Evolutionary conservation across 2,888 invertebrate species (phyloP), one percentile per base, ranked within the genome.

Genomic region (Noctuana brunneofusca): DNA sequence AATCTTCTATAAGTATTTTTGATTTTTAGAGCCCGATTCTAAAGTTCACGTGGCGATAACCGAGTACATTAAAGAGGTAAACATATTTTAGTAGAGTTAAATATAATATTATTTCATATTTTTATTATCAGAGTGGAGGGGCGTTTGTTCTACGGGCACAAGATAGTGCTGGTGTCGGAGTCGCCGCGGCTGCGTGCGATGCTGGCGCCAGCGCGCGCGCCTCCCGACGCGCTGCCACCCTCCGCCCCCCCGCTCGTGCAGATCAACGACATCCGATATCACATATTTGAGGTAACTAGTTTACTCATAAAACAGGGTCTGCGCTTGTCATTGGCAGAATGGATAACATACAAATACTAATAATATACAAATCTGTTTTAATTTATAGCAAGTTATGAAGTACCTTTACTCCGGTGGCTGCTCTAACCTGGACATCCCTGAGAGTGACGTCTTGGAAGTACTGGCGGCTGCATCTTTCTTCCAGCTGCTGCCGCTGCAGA

Each of bases 391-490:
- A 93, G 96, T 97, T 30, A 97, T 98, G 97, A 96, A 97, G 84
- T 97, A 96, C 86, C 92, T 98, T 57, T 98, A 98, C 86, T 96
- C 97, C 73, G 97, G 97, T 3, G 97, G 97, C 16, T 97, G 96
- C 78, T 94, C 95, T 56, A 94, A 94, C 0, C 88, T 97, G 59
- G 95, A 96, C 69, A 95, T 97, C 2, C 95, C 96, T 4, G 95
- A 95, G 65, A 93, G 93, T 63, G 97, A 97, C 75, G 96, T 97
- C 54, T 86, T 97, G 68, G 97, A 97, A 80, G 89, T 98, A 57
- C 95, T 98, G 94, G 97, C 97, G 0, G 97, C 97, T 0, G 97
- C 97, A 0, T 96, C 97, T 72, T 97, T 97, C 89, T 98, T 97
- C 87, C 97, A 97, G 80, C 87, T 98, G 72, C 95, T 97, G 75